Percentiles rank a stretch among this genome's conserved stretches.
These are phyloP conservation scores for Argynnis bischoffii DNA, from an alignment of 2,888 invertebrate species.

Conservation along the genomic window DNA sequence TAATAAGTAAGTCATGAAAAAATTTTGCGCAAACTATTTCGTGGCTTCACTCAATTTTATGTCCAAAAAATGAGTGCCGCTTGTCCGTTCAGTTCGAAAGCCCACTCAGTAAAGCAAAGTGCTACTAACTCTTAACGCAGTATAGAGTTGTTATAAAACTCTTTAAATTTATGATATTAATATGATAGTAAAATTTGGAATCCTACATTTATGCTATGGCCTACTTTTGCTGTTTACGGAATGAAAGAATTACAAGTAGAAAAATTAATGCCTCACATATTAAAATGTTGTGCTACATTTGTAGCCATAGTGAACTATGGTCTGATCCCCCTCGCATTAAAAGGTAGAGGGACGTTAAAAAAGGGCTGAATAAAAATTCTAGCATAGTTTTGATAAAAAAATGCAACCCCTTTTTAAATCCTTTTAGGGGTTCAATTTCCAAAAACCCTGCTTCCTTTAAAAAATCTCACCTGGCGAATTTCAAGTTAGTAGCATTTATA, in stretches of 20 bases:
- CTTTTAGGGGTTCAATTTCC: too few species aligned
- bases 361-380: too few species aligned
- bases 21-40: slow-evolving; percentile 7
- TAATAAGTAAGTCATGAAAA: slow-evolving; percentile 7
- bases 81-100: slow-evolving; percentile 18
- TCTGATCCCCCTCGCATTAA: too few species aligned
- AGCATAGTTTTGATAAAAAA: too few species aligned
- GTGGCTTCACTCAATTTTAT: slow-evolving; percentile 9
- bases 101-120: slow-evolving; percentile 4
- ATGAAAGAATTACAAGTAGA: background rate
- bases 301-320: too few species aligned
- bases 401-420: too few species aligned
- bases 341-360: too few species aligned
- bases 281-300: too few species aligned
- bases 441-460: too few species aligned
- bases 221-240: background rate
- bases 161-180: background rate
- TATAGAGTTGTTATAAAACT: slow-evolving; percentile 14
- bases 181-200: slow-evolving; percentile 1
- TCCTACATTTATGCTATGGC: background rate
- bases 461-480: too few species aligned
- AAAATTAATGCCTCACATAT: too few species aligned
- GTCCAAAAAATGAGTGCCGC: slow-evolving; percentile 16
- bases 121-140: slow-evolving; percentile 18
- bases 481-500: too few species aligned